Percentiles rank a stretch among this genome's conserved stretches.
These are phyloP conservation scores for Cherax destructor DNA, from an alignment of 1,140 invertebrate species.

Conservation along the genomic window DNA sequence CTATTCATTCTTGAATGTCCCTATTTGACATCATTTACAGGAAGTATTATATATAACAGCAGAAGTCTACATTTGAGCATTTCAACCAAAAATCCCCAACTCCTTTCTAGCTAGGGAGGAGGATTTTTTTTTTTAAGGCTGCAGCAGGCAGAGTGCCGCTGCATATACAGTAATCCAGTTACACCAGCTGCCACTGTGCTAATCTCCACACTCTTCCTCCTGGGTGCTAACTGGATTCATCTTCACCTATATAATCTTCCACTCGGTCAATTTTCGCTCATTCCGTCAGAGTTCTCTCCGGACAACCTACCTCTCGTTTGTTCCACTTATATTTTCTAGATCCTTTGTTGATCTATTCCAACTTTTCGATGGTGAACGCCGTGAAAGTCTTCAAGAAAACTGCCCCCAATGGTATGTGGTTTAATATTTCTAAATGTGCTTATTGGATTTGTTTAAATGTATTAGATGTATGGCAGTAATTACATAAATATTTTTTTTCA, in stretches of 20 bases:
- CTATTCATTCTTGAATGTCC: too few species aligned
- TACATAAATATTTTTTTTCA: too few species aligned
- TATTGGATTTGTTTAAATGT: too few species aligned
- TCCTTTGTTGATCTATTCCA: neutral
- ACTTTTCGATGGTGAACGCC: constrained; percentile 62
- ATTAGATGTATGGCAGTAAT: too few species aligned
- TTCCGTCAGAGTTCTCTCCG: neutral
- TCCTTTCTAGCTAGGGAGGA: neutral
- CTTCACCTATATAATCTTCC: neutral
- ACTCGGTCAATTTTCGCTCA: neutral
- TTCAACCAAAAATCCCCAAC: neutral
- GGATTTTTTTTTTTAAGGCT: neutral
- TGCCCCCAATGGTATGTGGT: constrained; percentile 71
- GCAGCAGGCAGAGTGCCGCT: neutral
- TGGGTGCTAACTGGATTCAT: neutral
- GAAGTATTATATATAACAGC: too few species aligned
- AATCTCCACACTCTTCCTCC: neutral
- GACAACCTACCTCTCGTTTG: neutral
- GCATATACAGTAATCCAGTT: neutral
- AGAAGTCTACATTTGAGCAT: too few species aligned
- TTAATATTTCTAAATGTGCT: neutral
- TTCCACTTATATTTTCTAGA: neutral
- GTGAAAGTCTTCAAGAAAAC: constrained; percentile 73
- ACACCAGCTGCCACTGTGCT: neutral
- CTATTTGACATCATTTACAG: too few species aligned